A percentile compares a stretch with the other conserved stretches of the same genome.
Evolutionary conservation across 1,140 invertebrate genomes (phyloP).

Genomic region (Drosophila burlai): DNA sequence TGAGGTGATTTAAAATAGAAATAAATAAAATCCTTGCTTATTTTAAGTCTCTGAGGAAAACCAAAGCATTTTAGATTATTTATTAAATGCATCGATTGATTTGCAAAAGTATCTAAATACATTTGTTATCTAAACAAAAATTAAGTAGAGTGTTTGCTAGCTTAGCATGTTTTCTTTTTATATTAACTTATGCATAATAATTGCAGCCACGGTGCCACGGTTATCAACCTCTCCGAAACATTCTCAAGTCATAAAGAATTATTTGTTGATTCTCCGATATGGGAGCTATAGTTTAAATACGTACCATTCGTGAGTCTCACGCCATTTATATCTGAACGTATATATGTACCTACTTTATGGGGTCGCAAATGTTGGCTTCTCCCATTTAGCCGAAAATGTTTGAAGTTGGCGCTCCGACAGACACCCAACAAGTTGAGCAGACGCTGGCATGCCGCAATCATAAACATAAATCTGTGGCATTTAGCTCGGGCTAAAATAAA

Average conservation of each 20-base stretch:
- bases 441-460: slow-evolving; percentile 42
- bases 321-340: neutral
- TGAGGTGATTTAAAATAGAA: neutral
- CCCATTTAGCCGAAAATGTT: slow-evolving; percentile 9
- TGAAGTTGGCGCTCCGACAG: slow-evolving; percentile 5
- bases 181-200: neutral
- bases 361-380: slow-evolving; percentile 3
- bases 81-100: neutral
- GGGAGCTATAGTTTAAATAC: slow-evolving; percentile 3
- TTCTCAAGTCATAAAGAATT: neutral
- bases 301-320: neutral
- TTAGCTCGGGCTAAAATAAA: slow-evolving; percentile 64
- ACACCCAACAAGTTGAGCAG: slow-evolving; percentile 25
- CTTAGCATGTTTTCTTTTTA: neutral
- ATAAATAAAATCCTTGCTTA: neutral
- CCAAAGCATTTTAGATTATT: neutral
- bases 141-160: neutral
- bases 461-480: slow-evolving; percentile 77
- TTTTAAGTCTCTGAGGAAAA: neutral
- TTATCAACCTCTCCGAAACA: neutral
- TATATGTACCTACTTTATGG: slow-evolving; percentile 1
- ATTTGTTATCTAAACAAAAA: neutral
- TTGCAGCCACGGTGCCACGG: neutral
- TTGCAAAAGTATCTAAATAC: neutral
- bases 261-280: neutral